Base-by-base conservation (phyloP, 2,113 vertebrate species). In the Equus przewalskii region DNA sequence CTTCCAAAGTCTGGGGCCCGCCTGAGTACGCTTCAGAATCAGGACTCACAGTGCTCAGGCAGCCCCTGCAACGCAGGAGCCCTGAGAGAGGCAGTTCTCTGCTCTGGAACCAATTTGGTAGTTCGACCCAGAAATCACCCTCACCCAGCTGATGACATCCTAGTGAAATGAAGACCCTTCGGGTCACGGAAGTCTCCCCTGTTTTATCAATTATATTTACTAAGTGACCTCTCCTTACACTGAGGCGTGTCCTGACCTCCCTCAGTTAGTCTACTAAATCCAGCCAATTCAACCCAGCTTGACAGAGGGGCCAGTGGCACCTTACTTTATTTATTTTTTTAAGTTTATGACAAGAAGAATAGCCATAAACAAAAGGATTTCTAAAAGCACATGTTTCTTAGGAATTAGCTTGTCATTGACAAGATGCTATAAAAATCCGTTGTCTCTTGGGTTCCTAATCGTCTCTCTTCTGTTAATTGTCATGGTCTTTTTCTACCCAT, bases 321-420 rank as follows among this genome's bases (percentile, higher is more conserved):
- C 49, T 51, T 65, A 64, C 26, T 94, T 72, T 36, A 92, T 72
- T 62, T 54, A 28, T 64, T 30, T 72, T 73, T 84, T 21, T 51
- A 69, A 82, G n/a, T 72, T 75, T 79, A 93, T 79, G 84, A 87
- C n/a, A 97, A 87, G 54, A 76, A 92, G 49, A 33, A 94, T 8
- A 85, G 26, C 26, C 76, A 92, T 82, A 92, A 95, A 73, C 62
- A 64, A 95, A 92, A 91, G 24, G 13, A 70, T 24, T 69, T 69
- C 62, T 46, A 64, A 81, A 94, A 90, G 79, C 30, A 69, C 26
- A 51, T 36, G 15, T 58, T 84, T 60, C 54, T 75, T 54, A 80
- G 54, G 46, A 85, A 56, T 9, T 70, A 36, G 54, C 44, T 65
- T 88, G 22, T 49, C 54, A 67, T n/a, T 64, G 58, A 26, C 78